Percentiles rank a stretch among this genome's conserved stretches.
These are phyloP conservation scores for Axinella damicornis DNA, from an alignment of 37 sponge, comb jelly and placozoan genomes.

Conservation along the genomic window DNA sequence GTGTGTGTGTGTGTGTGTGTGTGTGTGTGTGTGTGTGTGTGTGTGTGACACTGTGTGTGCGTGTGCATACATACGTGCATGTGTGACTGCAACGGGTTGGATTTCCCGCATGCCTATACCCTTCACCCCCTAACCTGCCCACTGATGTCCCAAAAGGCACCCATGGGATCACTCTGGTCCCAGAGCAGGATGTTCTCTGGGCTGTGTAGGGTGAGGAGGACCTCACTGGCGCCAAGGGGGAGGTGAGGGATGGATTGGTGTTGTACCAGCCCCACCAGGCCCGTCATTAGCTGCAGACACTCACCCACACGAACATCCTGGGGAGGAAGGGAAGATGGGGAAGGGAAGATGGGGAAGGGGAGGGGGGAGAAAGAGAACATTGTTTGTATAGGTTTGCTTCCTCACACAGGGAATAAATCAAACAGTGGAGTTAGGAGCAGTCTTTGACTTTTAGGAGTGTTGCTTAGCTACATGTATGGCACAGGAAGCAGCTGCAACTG, in stretches of 20 bases:
- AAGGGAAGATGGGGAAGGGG: background rate
- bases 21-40: background rate
- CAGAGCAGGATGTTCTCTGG: constrained; percentile 82
- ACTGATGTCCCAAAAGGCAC: constrained; percentile 87
- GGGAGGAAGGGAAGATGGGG: background rate
- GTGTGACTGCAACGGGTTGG: too few relatives aligned
- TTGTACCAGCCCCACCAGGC: constrained; percentile 78
- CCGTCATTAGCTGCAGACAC: constrained; percentile 71
- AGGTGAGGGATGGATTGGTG: constrained; percentile 68
- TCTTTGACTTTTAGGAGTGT: too few relatives aligned
- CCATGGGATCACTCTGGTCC: constrained; percentile 63
- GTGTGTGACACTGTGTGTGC: background rate
- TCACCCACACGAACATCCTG: constrained; percentile 39
- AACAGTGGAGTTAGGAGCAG: too few relatives aligned
- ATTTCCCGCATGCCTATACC: too few relatives aligned
- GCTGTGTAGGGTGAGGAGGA: constrained; percentile 74
- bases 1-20: background rate
- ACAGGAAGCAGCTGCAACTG: too few relatives aligned
- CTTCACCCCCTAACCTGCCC: constrained; percentile 34
- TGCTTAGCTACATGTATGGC: too few relatives aligned
- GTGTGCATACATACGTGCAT: too few relatives aligned
- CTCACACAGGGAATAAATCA: too few relatives aligned
- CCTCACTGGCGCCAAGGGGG: constrained; percentile 63
- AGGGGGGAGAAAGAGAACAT: background rate
- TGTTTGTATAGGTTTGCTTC: too few relatives aligned